Conservation (phyloP, 2,113 vertebrate species). For the Melanocharis versteri region DNA sequence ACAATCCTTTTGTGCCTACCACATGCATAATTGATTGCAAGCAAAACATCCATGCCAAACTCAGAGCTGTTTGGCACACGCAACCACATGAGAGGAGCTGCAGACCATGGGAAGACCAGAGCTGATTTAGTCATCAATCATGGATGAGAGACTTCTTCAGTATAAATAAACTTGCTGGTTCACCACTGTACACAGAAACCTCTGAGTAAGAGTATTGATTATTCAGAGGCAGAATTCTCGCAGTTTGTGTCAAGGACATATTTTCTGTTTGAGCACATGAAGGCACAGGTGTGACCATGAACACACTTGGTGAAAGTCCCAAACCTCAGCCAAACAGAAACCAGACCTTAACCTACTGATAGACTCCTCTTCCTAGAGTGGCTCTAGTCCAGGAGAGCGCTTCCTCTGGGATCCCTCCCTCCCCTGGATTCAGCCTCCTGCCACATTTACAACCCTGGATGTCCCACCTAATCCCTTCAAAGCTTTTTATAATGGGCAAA, state of each 20-base stretch:
- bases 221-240: not conserved
- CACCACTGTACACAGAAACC: not conserved
- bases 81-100: not conserved
- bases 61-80: not conserved
- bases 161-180: constrained; percentile 35
- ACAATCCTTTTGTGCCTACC: not conserved
- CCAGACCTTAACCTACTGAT: not conserved
- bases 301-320: not conserved
- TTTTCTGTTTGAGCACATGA: not conserved
- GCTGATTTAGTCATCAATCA: constrained; percentile 33
- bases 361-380: not conserved
- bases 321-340: not conserved
- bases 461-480: not conserved
- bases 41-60: not conserved
- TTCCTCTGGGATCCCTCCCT: not conserved
- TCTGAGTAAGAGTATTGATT: constrained; percentile 24
- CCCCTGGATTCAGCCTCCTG: not conserved
- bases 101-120: not conserved
- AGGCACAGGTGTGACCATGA: fast-evolving
- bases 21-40: not conserved
- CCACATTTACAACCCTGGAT: not conserved
- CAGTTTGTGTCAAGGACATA: not conserved
- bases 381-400: not conserved
- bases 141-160: constrained; percentile 8
- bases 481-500: not conserved